These are phyloP conservation scores for Lichenostomus cassidix DNA, from an alignment of 2,113 vertebrate genomes.

Conservation along the genomic window DNA sequence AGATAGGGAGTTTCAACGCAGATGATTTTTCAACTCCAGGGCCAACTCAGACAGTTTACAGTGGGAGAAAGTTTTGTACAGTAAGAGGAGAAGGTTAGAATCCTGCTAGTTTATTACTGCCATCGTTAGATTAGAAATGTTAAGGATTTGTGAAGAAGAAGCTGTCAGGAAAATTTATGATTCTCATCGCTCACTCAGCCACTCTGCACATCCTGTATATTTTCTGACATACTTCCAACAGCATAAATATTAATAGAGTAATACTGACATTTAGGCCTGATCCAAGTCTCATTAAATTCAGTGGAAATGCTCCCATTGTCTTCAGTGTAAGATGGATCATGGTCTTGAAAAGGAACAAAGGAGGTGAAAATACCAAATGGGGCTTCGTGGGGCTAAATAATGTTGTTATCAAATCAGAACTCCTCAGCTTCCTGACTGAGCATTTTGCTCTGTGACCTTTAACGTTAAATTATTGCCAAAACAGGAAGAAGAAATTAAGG, in stretches of 20 bases:
- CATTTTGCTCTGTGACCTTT: conserved; percentile 58
- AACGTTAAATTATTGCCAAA: conserved; percentile 68
- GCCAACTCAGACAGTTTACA: conserved; percentile 24
- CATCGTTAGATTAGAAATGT: conserved; percentile 49
- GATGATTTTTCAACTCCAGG: conserved; percentile 34
- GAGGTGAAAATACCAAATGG: conserved; percentile 55
- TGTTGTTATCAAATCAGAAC: conserved; percentile 62
- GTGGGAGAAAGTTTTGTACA: conserved; percentile 28
- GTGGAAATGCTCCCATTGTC: conserved; percentile 65
- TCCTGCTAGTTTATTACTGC: conserved; percentile 52
- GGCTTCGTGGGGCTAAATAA: conserved; percentile 45
- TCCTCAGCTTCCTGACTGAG: conserved; percentile 52
- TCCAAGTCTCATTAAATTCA: conserved; percentile 69
- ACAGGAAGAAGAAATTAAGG: conserved; percentile 60
- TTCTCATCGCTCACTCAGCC: conserved; percentile 49
- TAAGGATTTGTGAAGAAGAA: conserved; percentile 52
- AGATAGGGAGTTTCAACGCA: conserved; percentile 25
- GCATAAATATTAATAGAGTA: conserved; percentile 69
- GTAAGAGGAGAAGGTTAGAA: conserved; percentile 54
- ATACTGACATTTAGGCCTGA: conserved; percentile 64
- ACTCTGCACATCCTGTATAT: conserved; percentile 60
- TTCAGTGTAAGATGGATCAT: conserved; percentile 66
- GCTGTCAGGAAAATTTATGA: conserved; percentile 58
- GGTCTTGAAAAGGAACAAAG: conserved; percentile 58
- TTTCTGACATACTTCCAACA: conserved; percentile 64